Evolutionary conservation across 2,888 invertebrate species (phyloP).

Genomic region (Campoplex nolae): DNA sequence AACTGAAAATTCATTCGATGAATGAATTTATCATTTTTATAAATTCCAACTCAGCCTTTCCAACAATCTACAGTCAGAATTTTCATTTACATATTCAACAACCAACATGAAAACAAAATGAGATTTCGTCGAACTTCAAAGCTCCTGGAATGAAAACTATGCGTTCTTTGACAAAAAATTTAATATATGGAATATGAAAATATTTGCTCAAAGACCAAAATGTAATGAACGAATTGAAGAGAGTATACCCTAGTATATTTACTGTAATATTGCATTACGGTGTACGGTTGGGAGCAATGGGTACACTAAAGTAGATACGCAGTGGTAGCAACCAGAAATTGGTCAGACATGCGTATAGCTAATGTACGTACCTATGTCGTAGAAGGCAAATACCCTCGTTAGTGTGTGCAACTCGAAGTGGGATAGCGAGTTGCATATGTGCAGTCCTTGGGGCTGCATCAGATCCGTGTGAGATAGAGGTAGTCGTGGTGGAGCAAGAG

Average conservation of each 20-base stretch:
- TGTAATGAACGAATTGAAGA: slow-evolving; percentile 21
- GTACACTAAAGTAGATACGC: slow-evolving; percentile 42
- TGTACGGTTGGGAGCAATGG: slow-evolving; percentile 11
- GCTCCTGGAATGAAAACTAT: background rate
- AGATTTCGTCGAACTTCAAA: background rate
- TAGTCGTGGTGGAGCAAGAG: slow-evolving; percentile 39
- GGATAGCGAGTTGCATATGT: slow-evolving; percentile 49
- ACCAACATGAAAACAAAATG: background rate
- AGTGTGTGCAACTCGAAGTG: slow-evolving; percentile 42
- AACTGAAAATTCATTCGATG: background rate
- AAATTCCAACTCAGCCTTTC: background rate
- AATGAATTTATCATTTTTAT: background rate
- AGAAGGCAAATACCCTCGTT: slow-evolving; percentile 51
- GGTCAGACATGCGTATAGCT: slow-evolving; percentile 60
- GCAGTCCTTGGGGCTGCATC: slow-evolving; percentile 47
- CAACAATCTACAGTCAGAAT: background rate
- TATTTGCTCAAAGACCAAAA: background rate
- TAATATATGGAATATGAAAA: background rate
- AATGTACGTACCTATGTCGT: slow-evolving; percentile 10
- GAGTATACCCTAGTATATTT: background rate
- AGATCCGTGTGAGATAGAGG: slow-evolving; percentile 26
- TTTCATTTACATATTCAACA: background rate
- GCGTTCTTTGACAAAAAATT: background rate
- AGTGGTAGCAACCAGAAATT: slow-evolving; percentile 57
- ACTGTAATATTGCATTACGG: slow-evolving; percentile 16